Base-by-base conservation (phyloP, 2,797 vertebrate species). In the Cuniculus paca region DNA sequence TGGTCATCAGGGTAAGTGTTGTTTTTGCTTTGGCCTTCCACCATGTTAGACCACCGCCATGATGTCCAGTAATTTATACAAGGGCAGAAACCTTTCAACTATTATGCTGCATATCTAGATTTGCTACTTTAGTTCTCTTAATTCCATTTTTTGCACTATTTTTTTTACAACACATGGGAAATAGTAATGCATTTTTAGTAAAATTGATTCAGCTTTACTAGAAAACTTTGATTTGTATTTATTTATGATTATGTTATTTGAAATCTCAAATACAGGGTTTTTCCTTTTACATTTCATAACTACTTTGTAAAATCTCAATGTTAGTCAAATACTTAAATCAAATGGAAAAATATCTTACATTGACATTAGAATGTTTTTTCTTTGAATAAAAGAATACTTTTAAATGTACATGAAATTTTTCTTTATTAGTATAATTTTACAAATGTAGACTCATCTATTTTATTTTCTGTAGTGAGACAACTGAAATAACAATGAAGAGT, bases 271-370 rank as follows among this genome's bases (percentile, higher is more conserved):
- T 74, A 54, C 0, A n/a, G 54, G 24, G 24, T 28, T 86, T 80
- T 20, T 72, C 5, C 31, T 74, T 77, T 88, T 77, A 54, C 14
- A 4, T 50, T 85, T 94, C n/a, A 52, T 39, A 81, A 81, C 74
- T 78, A 39, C 52, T 85, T 91, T 82, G 12, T 34, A 28, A 72
- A 89, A 95, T 52, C 45, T 68, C 14, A 94, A 4, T 72, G 31
- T 68, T 82, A 63, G 22, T 48, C 22, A 83, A 10, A 78, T 82
- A 19, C 74, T 78, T 89, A 96, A 93, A 95, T 65, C 14, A 20
- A 82, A 13, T 31, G 39, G 28, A 42, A 17, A 28, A 54, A 26
- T 52, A 5, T 48, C 68, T 63, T 68, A 50, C 88, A 95, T 54
- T 3, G 77, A 82, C 77, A 2, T 1, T 63, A 1, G 28, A 89